These are phyloP conservation scores for Elgaria multicarinata DNA, from an alignment of 2,113 vertebrate genomes.

Conservation along the genomic window DNA sequence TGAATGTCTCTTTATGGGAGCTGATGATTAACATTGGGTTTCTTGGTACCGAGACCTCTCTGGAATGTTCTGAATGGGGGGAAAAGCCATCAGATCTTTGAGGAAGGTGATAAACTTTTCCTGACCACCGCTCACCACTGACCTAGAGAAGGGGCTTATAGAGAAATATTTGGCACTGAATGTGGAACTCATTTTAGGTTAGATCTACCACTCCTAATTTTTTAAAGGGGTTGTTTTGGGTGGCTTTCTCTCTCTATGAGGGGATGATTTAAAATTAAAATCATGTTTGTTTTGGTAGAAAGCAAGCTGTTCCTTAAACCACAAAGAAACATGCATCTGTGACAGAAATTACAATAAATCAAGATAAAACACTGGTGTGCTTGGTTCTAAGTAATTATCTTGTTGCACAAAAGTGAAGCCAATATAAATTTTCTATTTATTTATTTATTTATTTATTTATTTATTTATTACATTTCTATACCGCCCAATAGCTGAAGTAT, in stretches of 20 bases:
- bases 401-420: conserved; percentile 1
- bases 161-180: background rate
- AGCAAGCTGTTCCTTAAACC: background rate
- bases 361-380: background rate
- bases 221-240: conserved; percentile 9
- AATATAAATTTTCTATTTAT: conserved; percentile 42
- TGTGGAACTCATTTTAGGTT: background rate
- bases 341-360: conserved; percentile 22
- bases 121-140: no score
- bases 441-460: no score
- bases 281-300: background rate
- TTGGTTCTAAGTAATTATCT: conserved; percentile 37
- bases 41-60: no score
- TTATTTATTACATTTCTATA: no score
- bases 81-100: no score
- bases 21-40: no score
- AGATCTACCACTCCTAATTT: conserved; percentile 5
- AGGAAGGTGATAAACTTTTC: no score
- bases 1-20: no score
- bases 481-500: no score
- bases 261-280: background rate
- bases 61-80: no score
- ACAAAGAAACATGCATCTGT: conserved; percentile 16
- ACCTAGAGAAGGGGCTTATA: no score
- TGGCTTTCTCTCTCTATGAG: background rate